Evolutionary conservation across 2,888 invertebrate species (phyloP).

Genomic region (Trissolcus japonicus): DNA sequence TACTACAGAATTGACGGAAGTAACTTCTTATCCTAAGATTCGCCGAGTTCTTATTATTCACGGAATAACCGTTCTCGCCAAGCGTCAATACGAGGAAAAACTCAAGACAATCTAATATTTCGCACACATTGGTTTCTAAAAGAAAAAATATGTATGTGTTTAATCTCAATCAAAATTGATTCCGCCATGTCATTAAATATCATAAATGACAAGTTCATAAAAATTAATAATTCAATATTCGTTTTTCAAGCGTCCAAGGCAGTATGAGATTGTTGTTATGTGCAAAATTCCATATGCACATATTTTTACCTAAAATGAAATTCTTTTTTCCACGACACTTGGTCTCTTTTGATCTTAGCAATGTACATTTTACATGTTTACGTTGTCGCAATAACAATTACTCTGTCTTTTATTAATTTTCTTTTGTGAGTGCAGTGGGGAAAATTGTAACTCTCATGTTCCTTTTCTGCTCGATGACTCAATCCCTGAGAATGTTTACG

Average conservation of each 20-base stretch:
- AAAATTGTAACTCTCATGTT: too few relatives aligned
- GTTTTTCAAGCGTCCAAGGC: too few relatives aligned
- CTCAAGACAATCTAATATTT: not conserved
- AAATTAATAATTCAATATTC: too few relatives aligned
- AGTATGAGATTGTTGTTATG: not conserved
- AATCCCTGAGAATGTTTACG: too few relatives aligned
- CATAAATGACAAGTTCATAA: too few relatives aligned
- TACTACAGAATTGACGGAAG: constrained; percentile 48
- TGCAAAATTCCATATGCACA: not conserved
- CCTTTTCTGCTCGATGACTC: too few relatives aligned
- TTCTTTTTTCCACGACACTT: constrained; percentile 24
- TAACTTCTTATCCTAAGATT: constrained; percentile 27
- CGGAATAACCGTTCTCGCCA: constrained; percentile 33
- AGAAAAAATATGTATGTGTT: too few relatives aligned
- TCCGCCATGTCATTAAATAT: too few relatives aligned
- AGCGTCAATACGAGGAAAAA: not conserved
- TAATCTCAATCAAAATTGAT: too few relatives aligned
- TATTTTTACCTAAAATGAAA: constrained; percentile 18
- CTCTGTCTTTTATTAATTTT: not conserved
- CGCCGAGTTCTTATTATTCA: constrained; percentile 42
- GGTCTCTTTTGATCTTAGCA: constrained; percentile 24
- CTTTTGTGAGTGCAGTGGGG: too few relatives aligned
- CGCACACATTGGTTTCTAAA: not conserved
- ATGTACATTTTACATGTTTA: constrained; percentile 14
- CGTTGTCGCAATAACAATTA: constrained; percentile 4